phyloP scores from a whole-genome alignment of 2,113 vertebrate species.

The Platanista minor region DNA sequence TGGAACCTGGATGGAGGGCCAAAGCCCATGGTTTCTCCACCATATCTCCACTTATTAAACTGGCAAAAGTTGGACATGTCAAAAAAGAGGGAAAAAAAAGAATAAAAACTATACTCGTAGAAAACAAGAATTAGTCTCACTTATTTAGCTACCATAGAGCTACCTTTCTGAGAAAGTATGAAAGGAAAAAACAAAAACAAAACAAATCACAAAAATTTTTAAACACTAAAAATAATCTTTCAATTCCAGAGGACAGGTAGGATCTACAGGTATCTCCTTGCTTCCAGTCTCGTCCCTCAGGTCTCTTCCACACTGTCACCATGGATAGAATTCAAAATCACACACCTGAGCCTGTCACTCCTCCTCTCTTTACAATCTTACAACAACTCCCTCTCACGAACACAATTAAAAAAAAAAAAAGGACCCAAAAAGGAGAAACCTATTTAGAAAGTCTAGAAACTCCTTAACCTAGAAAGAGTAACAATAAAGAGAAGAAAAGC shows the following conservation, averaged over 20 bases:
- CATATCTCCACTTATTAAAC: not conserved
- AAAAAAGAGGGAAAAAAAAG: not conserved
- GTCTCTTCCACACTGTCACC: not conserved
- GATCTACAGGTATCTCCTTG: not conserved
- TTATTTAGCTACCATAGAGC: not conserved
- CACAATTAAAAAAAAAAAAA: not conserved
- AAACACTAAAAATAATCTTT: slow-evolving; percentile 8
- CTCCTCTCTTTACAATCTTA: not conserved
- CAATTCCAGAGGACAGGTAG: not conserved
- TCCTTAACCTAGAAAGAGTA: not conserved
- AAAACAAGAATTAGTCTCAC: not conserved
- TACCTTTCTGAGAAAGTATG: not conserved
- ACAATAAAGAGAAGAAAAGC: not conserved
- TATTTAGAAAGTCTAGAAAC: not conserved
- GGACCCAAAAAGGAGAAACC: not conserved
- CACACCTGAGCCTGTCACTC: not conserved
- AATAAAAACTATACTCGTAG: not conserved
- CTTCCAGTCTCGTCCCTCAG: not conserved
- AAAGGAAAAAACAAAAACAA: not conserved
- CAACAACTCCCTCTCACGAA: not conserved
- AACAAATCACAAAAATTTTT: not conserved
- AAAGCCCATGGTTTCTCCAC: not conserved
- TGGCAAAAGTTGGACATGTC: not conserved
- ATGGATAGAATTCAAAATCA: not conserved
- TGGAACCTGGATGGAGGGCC: not conserved